phyloP scores from a whole-genome alignment of 1,140 invertebrate genomes.

The Macrobrachium nipponense region DNA sequence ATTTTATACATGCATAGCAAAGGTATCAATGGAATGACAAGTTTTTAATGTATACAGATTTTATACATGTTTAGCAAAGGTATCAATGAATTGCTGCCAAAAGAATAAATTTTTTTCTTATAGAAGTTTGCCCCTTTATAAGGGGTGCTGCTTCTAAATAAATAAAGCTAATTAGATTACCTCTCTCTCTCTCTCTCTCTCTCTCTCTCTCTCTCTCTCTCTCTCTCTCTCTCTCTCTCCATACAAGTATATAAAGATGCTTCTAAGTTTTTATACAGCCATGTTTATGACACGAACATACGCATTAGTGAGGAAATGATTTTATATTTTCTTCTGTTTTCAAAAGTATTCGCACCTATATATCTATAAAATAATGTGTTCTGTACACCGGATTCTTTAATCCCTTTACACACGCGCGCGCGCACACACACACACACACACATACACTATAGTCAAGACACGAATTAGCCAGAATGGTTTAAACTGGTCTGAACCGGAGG shows the following conservation, averaged over 20 bases:
- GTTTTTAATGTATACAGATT: neutral
- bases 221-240: slow-evolving; percentile 34
- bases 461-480: too few relatives aligned
- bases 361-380: too few relatives aligned
- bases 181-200: slow-evolving; percentile 33
- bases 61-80: neutral
- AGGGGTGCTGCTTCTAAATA: neutral
- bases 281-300: neutral
- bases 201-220: slow-evolving; percentile 33
- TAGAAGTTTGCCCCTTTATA: neutral
- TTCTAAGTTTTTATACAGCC: neutral
- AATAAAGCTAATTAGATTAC: neutral
- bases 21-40: neutral
- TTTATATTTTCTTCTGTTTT: neutral
- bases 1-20: neutral
- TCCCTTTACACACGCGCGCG: too few relatives aligned
- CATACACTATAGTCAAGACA: too few relatives aligned
- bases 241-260: neutral
- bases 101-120: neutral
- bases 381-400: too few relatives aligned
- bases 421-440: too few relatives aligned
- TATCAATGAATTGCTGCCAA: neutral
- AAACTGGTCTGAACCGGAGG: too few relatives aligned
- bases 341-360: too few relatives aligned
- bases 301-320: neutral